phyloP scores from a whole-genome alignment of 2,113 vertebrate species.

The Oreochromis niloticus region DNA sequence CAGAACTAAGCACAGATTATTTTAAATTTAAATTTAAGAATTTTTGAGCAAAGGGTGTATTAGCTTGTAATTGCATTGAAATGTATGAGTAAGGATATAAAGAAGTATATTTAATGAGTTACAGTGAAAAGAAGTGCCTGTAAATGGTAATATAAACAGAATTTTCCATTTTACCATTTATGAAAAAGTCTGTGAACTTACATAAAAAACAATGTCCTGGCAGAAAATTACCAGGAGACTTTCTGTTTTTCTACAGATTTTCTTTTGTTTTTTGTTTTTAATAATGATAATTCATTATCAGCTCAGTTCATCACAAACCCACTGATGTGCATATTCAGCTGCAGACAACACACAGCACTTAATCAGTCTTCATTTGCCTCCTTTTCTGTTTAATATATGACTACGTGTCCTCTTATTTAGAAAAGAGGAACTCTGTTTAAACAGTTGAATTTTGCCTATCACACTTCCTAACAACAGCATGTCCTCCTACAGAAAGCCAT shows the following conservation, averaged over 20 bases:
- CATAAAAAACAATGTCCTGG: not conserved
- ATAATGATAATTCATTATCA: not conserved
- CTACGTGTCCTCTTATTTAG: not conserved
- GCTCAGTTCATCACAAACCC: constrained; percentile 35
- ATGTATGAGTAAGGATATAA: not conserved
- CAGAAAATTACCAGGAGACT: accelerated
- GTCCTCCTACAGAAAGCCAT: not conserved
- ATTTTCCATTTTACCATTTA: not conserved
- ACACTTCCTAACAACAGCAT: not conserved
- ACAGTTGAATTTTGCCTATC: not conserved
- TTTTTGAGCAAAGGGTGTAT: not conserved
- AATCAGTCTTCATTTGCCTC: constrained; percentile 65
- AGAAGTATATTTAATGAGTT: not conserved
- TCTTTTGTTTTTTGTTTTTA: not conserved
- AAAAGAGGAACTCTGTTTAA: not conserved
- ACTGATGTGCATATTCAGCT: constrained; percentile 52
- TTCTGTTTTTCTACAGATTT: not conserved
- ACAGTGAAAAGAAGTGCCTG: not conserved
- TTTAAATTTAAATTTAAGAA: not conserved
- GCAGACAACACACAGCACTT: constrained; percentile 16
- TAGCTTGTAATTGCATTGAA: not conserved
- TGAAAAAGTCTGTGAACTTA: not conserved
- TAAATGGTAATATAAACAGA: not conserved
- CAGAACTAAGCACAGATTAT: not conserved
- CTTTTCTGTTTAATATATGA: constrained; percentile 3